Conservation (phyloP, 2,888 invertebrate species). For the Tineola bisselliella region DNA sequence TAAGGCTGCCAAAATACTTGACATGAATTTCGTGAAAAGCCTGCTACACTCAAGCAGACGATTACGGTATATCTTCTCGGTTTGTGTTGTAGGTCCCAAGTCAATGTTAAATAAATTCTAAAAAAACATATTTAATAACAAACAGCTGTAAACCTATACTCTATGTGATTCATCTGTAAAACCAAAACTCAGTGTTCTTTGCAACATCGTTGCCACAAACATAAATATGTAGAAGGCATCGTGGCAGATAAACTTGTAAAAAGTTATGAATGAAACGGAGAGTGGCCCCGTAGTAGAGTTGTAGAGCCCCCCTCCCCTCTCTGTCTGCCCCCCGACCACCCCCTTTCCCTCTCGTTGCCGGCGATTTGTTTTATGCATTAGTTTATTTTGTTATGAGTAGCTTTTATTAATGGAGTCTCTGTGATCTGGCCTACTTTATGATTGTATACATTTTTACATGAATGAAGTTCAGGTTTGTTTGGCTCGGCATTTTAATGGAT, state of each 20-base stretch:
- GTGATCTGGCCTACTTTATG: not conserved
- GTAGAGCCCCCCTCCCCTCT: slow-evolving; percentile 34
- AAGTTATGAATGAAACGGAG: slow-evolving; percentile 70
- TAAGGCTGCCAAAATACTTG: too few species aligned
- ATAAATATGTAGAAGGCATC: slow-evolving; percentile 66
- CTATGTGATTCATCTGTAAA: slow-evolving; percentile 14
- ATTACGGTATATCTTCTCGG: too few species aligned
- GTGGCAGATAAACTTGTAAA: slow-evolving; percentile 67
- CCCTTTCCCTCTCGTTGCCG: slow-evolving; percentile 27
- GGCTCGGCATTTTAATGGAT: not conserved
- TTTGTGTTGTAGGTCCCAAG: too few species aligned
- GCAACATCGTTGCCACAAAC: slow-evolving; percentile 49
- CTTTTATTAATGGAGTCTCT: slow-evolving; percentile 29
- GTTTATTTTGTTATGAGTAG: slow-evolving; percentile 58
- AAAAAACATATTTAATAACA: too few species aligned
- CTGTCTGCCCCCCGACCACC: slow-evolving; percentile 21
- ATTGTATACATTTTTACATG: not conserved
- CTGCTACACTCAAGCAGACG: too few species aligned
- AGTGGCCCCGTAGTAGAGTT: slow-evolving; percentile 62
- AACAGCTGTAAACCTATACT: not conserved
- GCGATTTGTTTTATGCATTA: slow-evolving; percentile 61
- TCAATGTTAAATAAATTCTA: too few species aligned
- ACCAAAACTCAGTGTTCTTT: slow-evolving; percentile 30
- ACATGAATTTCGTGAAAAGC: too few species aligned
- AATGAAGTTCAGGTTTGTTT: not conserved